Percentiles rank a stretch among this genome's conserved stretches.
These are phyloP conservation scores for Meriones psammophilus DNA, from an alignment of 2,797 vertebrate species.

Conservation along the genomic window DNA sequence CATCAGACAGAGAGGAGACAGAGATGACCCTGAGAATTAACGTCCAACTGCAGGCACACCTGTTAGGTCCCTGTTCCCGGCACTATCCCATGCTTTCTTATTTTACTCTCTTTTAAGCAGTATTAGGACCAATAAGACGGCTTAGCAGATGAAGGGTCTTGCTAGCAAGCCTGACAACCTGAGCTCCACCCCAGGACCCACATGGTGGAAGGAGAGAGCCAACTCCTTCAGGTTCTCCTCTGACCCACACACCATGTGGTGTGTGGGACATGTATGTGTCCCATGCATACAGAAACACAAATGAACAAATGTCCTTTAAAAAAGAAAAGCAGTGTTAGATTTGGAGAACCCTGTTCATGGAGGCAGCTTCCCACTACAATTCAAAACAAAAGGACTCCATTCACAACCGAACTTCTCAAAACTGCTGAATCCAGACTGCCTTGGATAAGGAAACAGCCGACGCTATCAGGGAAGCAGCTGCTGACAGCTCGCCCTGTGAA, in stretches of 20 bases:
- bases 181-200: background rate
- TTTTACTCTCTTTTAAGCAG: background rate
- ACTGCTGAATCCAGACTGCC: background rate
- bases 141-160: background rate
- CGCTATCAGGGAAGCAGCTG: background rate
- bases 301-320: background rate
- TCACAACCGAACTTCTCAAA: conserved; percentile 17
- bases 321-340: background rate
- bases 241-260: background rate
- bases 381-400: conserved; percentile 34
- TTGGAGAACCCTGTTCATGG: too few species aligned
- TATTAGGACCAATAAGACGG: background rate
- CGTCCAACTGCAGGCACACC: background rate
- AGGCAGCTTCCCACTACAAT: background rate
- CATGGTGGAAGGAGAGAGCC: background rate
- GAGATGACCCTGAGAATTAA: background rate
- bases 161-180: background rate
- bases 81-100: background rate
- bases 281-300: background rate
- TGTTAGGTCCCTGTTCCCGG: background rate
- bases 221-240: background rate
- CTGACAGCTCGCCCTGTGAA: background rate
- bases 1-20: background rate
- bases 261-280: too few species aligned
- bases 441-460: conserved; percentile 14